A percentile compares a stretch with the other conserved stretches of the same genome.
phyloP scores from a whole-genome alignment of 1,140 invertebrate species.

The Aricia agestis region DNA sequence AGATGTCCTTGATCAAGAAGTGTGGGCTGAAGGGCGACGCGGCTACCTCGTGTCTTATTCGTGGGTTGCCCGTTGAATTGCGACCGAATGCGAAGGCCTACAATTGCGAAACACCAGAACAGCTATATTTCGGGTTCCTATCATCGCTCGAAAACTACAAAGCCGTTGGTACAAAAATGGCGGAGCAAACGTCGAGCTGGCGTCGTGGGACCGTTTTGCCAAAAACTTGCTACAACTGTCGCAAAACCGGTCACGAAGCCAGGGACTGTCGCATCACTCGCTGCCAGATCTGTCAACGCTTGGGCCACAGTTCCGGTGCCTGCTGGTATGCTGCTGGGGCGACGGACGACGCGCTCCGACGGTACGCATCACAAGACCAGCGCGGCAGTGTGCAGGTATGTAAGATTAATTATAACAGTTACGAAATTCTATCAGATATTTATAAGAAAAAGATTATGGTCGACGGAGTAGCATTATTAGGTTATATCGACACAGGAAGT shows the following conservation, averaged over 20 bases:
- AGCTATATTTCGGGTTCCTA: slow-evolving; percentile 20
- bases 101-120: slow-evolving; percentile 14
- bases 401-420: not conserved
- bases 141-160: slow-evolving; percentile 23
- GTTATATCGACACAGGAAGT: not conserved
- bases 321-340: not conserved
- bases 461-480: not conserved
- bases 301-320: not conserved
- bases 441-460: not conserved
- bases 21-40: slow-evolving; percentile 35
- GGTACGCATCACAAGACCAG: not conserved
- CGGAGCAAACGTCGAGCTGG: not conserved
- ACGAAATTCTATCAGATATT: not conserved
- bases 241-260: slow-evolving; percentile 6
- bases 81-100: slow-evolving; percentile 32
- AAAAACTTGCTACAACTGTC: slow-evolving; percentile 2
- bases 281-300: slow-evolving; percentile 8
- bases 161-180: not conserved
- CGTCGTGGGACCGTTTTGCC: not conserved
- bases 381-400: not conserved
- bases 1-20: slow-evolving; percentile 36
- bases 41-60: slow-evolving; percentile 35
- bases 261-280: slow-evolving; percentile 13
- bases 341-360: too few species aligned
- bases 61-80: slow-evolving; percentile 34